Percentiles rank a stretch among this genome's conserved stretches.
Conservation (phyloP, 2,797 vertebrate genomes). For the Sarcophilus harrisii region DNA sequence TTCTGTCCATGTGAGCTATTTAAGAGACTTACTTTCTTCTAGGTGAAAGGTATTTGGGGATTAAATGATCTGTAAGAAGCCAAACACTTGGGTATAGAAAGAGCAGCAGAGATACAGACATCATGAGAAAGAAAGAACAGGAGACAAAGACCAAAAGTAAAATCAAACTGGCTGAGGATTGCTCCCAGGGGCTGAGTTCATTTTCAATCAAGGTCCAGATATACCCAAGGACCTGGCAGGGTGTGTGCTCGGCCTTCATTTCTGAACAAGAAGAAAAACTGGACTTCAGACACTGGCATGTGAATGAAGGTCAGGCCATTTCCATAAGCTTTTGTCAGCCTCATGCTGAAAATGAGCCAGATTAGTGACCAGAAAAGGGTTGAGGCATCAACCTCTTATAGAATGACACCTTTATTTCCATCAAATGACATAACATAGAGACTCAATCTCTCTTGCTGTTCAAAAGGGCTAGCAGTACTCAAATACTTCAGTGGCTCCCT, state of each 20-base stretch:
- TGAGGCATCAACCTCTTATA: not conserved
- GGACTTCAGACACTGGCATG: constrained; percentile 20
- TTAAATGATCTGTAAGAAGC: constrained; percentile 55
- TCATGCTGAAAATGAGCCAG: not conserved
- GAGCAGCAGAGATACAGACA: constrained; percentile 58
- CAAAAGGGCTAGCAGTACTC: not conserved
- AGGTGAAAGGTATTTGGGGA: constrained; percentile 56
- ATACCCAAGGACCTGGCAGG: constrained; percentile 38
- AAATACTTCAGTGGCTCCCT: not conserved
- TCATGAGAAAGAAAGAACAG: constrained; percentile 55
- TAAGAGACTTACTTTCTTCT: constrained; percentile 63
- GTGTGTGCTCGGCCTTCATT: constrained; percentile 29
- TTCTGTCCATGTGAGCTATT: constrained; percentile 48
- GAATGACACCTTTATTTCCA: not conserved
- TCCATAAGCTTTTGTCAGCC: not conserved
- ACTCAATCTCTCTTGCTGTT: not conserved
- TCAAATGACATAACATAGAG: not conserved
- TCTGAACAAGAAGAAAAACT: constrained; percentile 53
- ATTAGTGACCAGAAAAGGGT: not conserved
- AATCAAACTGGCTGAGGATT: constrained; percentile 50
- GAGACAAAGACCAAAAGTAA: constrained; percentile 54
- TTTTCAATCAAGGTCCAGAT: constrained; percentile 46
- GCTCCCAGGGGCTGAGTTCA: constrained; percentile 50
- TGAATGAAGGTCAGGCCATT: constrained; percentile 27
- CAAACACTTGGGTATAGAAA: constrained; percentile 59